Percentiles rank a stretch among this genome's conserved stretches.
Evolutionary conservation across 2,113 vertebrate genomes (phyloP).

Genomic region (Sisor rabdophorus): DNA sequence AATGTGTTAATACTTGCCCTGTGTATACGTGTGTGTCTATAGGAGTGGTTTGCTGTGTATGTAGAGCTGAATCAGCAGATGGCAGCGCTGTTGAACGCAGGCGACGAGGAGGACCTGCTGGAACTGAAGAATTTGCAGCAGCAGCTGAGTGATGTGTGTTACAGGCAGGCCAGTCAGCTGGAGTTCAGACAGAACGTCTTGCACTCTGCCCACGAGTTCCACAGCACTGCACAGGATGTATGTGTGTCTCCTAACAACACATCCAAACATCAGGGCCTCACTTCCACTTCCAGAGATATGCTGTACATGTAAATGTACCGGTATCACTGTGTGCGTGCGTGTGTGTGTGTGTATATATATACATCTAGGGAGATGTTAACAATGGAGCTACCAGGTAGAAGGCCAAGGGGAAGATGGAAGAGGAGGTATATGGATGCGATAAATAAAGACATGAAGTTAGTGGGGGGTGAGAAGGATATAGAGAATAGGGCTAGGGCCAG

Average conservation of each 20-base stretch:
- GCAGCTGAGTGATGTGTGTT: conserved; percentile 96
- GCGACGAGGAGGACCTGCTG: conserved; percentile 89
- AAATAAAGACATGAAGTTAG: too few species aligned
- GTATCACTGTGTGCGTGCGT: too few species aligned
- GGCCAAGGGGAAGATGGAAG: too few species aligned
- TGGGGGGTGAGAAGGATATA: too few species aligned
- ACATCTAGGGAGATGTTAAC: too few species aligned
- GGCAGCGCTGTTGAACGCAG: conserved; percentile 84
- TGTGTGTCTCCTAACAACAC: conserved; percentile 45
- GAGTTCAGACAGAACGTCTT: conserved; percentile 92
- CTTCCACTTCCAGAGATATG: not conserved
- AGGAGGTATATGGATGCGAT: too few species aligned
- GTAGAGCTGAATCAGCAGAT: conserved; percentile 99
- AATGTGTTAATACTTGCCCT: too few species aligned
- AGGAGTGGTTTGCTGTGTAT: conserved; percentile 99
- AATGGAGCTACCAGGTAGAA: too few species aligned
- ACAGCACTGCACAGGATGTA: conserved; percentile 92
- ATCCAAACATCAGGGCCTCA: not conserved
- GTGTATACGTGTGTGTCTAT: conserved; percentile 31
- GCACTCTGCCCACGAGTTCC: conserved; percentile 91
- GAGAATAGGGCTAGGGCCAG: too few species aligned
- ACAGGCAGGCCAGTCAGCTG: conserved; percentile 93
- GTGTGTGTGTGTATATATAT: too few species aligned
- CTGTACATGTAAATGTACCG: too few species aligned
- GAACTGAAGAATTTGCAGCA: conserved; percentile 92